Percentiles rank a stretch among this genome's conserved stretches.
These are phyloP conservation scores for Lasioglossum morio DNA, from an alignment of 2,888 invertebrate genomes.

Conservation along the genomic window DNA sequence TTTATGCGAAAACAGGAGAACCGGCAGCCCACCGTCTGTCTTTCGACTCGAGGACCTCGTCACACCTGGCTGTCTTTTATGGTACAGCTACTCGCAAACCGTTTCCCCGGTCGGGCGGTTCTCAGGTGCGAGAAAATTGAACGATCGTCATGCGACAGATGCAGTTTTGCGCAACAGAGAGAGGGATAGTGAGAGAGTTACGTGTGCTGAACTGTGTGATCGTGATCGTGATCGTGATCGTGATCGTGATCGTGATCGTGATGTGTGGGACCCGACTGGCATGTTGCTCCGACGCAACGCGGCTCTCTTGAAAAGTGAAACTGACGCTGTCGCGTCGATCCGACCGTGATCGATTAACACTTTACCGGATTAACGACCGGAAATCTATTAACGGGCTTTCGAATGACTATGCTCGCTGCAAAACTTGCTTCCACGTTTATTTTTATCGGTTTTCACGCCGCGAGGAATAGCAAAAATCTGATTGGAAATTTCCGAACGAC, in stretches of 20 bases:
- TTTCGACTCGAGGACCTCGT: conserved; percentile 52
- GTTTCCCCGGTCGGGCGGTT: conserved; percentile 43
- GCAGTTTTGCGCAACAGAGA: conserved; percentile 17
- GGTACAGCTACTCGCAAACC: conserved; percentile 28
- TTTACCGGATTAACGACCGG: not conserved
- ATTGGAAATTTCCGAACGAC: not conserved
- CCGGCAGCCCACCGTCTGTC: conserved; percentile 50
- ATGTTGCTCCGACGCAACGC: not conserved
- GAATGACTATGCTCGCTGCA: not conserved
- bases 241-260: no score
- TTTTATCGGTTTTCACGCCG: not conserved
- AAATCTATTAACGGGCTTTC: not conserved
- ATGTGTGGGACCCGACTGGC: not conserved
- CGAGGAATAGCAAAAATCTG: not conserved
- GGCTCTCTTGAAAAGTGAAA: conserved; percentile 38
- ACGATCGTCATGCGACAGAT: conserved; percentile 66
- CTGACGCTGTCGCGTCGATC: conserved; percentile 5
- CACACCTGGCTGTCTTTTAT: conserved; percentile 25
- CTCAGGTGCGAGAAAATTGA: conserved; percentile 48
- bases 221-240: no score
- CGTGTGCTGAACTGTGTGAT: conserved; percentile 23
- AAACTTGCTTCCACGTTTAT: not conserved
- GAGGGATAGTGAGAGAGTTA: conserved; percentile 46
- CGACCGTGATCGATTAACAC: not conserved
- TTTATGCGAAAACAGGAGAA: conserved; percentile 34